Evolutionary conservation across 2,797 vertebrate species (phyloP).

Genomic region (Chaetodon trifasciatus): DNA sequence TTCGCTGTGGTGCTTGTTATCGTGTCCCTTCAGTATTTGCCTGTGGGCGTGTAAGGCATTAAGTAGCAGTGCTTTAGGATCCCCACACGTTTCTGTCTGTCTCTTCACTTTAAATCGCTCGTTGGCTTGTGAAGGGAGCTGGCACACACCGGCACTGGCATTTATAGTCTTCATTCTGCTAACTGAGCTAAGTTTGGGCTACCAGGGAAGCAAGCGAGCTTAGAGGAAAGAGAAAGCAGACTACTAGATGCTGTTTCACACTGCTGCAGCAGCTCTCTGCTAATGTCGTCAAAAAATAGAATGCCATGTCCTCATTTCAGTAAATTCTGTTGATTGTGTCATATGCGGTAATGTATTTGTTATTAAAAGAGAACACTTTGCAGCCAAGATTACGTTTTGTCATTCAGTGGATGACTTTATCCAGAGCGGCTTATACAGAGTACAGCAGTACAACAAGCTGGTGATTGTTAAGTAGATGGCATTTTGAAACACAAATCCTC

Average conservation of each 20-base stretch:
- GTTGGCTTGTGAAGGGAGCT: conserved; percentile 30
- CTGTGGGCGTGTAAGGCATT: conserved; percentile 21
- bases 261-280: background rate
- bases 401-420: conserved; percentile 11
- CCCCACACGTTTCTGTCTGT: conserved; percentile 16
- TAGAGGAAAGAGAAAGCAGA: background rate
- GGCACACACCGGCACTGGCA: conserved; percentile 28
- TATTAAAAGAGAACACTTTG: conserved; percentile 20
- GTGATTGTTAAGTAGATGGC: background rate
- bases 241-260: background rate
- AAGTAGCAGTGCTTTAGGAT: conserved; percentile 36
- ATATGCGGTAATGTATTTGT: conserved; percentile 12
- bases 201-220: background rate
- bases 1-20: background rate
- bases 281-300: background rate
- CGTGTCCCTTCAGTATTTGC: background rate
- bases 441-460: background rate
- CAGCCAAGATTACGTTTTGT: background rate
- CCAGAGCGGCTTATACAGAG: conserved; percentile 3
- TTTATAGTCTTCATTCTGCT: conserved; percentile 36
- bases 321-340: background rate
- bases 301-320: conserved; percentile 1
- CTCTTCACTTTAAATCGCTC: conserved; percentile 35
- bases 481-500: background rate
- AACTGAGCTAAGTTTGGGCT: conserved; percentile 38